Evolutionary conservation across 2,113 vertebrate species (phyloP), one percentile per base, ranked within the genome.

Genomic region (Corythoichthys haematopterus): DNA sequence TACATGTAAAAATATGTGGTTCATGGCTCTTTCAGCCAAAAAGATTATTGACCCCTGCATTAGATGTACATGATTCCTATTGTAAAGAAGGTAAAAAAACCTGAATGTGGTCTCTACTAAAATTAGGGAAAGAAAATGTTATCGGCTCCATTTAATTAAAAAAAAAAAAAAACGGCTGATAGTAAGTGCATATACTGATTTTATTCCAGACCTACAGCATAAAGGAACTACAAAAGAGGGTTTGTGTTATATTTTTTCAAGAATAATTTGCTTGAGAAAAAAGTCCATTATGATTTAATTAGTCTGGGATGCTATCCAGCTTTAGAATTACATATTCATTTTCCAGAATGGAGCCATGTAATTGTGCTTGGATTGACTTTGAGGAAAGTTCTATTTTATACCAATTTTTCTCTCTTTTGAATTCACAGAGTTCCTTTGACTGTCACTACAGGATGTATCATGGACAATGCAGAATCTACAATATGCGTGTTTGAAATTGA

Each of bases 401-500:
- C 59, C 14, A 45, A n/a, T 67, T 43, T 64, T 76, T 74, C 13
- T 16, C 53, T 13, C 46, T 64, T 60, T 56, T 68, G 64, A 69
- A 46, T 60, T 64, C 71, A 69, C 37, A 76, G 35, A 58, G 43
- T 64, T 50, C 76, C 65, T 73, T 56, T 66, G 72, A 72, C 71
- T 66, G 45, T 51, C 61, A 45, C 66, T 65, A 15, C 38, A 74
- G 76, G 77, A 80, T 78, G 51, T 14, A 53, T 53, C 51, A 53
- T 53, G 20, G 8, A 28, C 45, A 71, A 75, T 71, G 52, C 61
- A 73, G 78, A 77, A 80, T 69, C 63, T 65, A 81, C 66, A 76
- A 87, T 84, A 71, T 72, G 79, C 76, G 52, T 70, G 43, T 60
- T 74, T 72, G 48, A 71, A 83, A 80, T 73, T 69, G 52, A 80